Percentiles rank a stretch among this genome's conserved stretches.
These are phyloP conservation scores for Gasterosteus nipponicus DNA, from an alignment of 2,113 vertebrate genomes.

Conservation along the genomic window DNA sequence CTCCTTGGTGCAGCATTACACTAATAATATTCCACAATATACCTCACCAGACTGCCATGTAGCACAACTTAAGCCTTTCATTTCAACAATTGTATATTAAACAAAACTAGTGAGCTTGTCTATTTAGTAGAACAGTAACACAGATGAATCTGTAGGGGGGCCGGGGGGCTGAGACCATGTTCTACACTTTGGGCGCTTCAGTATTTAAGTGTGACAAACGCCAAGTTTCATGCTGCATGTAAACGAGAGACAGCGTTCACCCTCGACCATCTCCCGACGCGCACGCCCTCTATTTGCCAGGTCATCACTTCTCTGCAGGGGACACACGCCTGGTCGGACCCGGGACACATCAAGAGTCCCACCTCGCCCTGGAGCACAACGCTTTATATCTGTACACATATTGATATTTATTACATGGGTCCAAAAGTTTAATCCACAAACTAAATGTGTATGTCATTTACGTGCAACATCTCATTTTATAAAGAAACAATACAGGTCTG, in stretches of 20 bases:
- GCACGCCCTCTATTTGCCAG: constrained; percentile 57
- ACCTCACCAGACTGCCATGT: too few relatives aligned
- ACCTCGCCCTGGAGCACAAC: not conserved
- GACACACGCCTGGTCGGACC: not conserved
- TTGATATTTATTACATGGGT: not conserved
- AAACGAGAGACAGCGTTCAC: constrained; percentile 63
- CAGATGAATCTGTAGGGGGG: too few relatives aligned
- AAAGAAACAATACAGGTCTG: not conserved
- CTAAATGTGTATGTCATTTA: not conserved
- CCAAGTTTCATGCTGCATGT: constrained; percentile 57
- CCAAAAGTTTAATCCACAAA: not conserved
- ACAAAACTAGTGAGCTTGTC: too few relatives aligned
- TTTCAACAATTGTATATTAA: too few relatives aligned
- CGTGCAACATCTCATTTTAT: not conserved
- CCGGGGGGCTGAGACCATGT: not conserved
- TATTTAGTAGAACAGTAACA: too few relatives aligned
- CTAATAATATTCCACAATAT: too few relatives aligned
- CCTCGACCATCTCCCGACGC: constrained; percentile 56
- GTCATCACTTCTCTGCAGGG: constrained; percentile 42
- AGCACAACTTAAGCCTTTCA: too few relatives aligned
- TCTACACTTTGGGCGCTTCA: constrained; percentile 19
- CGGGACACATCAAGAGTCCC: not conserved
- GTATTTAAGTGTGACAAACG: constrained; percentile 43
- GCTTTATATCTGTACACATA: not conserved
- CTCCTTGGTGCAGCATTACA: too few relatives aligned